Base-by-base conservation (phyloP, 2,113 vertebrate species). In the Gadus macrocephalus region DNA sequence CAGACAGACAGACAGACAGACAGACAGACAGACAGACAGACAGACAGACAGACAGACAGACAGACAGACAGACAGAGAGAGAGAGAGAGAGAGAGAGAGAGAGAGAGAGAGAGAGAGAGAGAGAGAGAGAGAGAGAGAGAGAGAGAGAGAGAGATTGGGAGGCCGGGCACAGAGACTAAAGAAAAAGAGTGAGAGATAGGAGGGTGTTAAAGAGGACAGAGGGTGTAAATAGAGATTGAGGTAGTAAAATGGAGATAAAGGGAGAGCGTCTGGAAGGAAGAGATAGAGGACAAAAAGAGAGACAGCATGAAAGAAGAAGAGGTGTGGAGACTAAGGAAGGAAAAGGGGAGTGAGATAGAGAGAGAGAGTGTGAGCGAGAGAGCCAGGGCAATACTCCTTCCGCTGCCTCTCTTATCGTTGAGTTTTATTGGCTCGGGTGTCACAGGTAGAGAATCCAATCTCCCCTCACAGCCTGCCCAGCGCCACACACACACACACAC, bases 221-320 rank as follows among this genome's bases (percentile, higher is more conserved):
- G 19, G 14, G 19, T 20, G 25, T n/a, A 62, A n/a, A 62, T 15
- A 62, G 60, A 62, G 20, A 62, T 4, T 27, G 61, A 62, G 61
- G 20, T 6, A 62, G 61, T 3, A 20, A 62, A 19, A 25, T 22
- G 25, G 61, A 62, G 61, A 62, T n/a, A 62, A 20, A 62, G 67
- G 78, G 68, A 78, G 74, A 66, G 25, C 71, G 85, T 67, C 71
- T n/a, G 73, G 73, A 78, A 82, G 78, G 61, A 78, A 22, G 64
- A 58, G 55, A 58, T 16, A 58, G 55, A 58, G 15, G 15, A 14
- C 15, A 58, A n/a, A 17, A 58, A 58, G 16, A 58, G 55, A 58
- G 55, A 17, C 25, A 25, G 55, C 4, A n/a, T 5, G 55, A 55
- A 16, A 55, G 53, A 55, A 55, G 53, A 15, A 55, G 53, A 55